These are phyloP conservation scores for Tinamus major DNA, from an alignment of 2,797 vertebrate species.

Conservation along the genomic window DNA sequence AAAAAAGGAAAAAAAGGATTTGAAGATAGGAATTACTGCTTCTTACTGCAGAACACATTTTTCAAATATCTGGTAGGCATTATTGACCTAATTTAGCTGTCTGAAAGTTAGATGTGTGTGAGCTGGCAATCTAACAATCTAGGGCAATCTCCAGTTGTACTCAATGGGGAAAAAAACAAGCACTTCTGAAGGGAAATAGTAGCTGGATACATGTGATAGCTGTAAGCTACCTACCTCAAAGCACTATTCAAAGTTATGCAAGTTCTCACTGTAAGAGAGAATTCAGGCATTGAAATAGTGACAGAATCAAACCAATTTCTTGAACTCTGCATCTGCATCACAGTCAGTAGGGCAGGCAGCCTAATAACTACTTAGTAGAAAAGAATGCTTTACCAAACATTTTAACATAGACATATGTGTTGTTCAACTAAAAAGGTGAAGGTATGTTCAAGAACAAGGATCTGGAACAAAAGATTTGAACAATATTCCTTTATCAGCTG, in stretches of 20 bases:
- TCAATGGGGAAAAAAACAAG: accelerated
- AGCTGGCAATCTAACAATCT: neutral
- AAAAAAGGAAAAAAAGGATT: neutral
- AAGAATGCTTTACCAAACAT: neutral
- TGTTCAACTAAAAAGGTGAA: conserved; percentile 55
- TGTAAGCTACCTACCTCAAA: neutral
- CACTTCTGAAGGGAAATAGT: neutral
- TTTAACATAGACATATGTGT: neutral
- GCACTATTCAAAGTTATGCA: neutral
- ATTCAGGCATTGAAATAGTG: neutral
- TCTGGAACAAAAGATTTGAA: conserved; percentile 45
- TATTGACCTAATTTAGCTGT: neutral
- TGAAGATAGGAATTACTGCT: accelerated
- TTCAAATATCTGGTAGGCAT: neutral
- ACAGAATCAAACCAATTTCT: neutral
- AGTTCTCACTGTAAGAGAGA: neutral
- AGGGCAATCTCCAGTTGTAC: neutral
- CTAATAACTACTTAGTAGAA: conserved; percentile 33
- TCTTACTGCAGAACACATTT: neutral
- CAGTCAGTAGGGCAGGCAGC: neutral
- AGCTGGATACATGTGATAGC: neutral
- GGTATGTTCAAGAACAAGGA: neutral
- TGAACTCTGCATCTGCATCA: conserved; percentile 13
- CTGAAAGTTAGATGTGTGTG: neutral
- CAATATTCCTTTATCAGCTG: conserved; percentile 36